Percentiles rank a stretch among this genome's conserved stretches.
These are phyloP conservation scores for Melierax canorus DNA, from an alignment of 2,113 vertebrate species.

Conservation along the genomic window DNA sequence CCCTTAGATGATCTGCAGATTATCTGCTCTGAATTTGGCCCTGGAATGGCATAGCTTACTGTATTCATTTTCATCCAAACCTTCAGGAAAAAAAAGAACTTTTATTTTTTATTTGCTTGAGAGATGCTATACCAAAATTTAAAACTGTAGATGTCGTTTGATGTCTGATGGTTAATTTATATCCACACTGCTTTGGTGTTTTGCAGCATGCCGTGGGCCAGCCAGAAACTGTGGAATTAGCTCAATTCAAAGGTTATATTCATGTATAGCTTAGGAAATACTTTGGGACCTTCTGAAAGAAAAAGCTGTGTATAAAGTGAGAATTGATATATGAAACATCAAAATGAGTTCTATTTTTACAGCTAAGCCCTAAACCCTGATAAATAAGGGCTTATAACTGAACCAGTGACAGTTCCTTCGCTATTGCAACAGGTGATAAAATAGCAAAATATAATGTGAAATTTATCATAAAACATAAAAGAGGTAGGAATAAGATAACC, in stretches of 20 bases:
- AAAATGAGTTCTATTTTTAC: slow-evolving; percentile 27
- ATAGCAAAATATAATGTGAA: neutral
- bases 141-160: neutral
- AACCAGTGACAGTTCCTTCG: neutral
- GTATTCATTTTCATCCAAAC: neutral
- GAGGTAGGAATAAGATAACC: neutral
- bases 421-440: slow-evolving; percentile 22
- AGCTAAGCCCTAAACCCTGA: slow-evolving; percentile 16
- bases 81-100: neutral
- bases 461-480: slow-evolving; percentile 24
- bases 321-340: slow-evolving; percentile 37
- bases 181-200: neutral
- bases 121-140: neutral
- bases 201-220: neutral
- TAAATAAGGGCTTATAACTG: slow-evolving; percentile 27
- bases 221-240: neutral
- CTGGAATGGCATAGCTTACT: neutral
- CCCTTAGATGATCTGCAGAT: neutral
- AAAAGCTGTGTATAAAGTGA: neutral
- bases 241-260: slow-evolving; percentile 7
- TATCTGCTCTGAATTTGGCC: neutral
- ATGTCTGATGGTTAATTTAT: neutral
- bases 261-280: neutral
- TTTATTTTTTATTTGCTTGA: neutral
- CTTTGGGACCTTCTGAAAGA: neutral